Conservation (phyloP, 2,113 vertebrate species). For the Mobula birostris region DNA sequence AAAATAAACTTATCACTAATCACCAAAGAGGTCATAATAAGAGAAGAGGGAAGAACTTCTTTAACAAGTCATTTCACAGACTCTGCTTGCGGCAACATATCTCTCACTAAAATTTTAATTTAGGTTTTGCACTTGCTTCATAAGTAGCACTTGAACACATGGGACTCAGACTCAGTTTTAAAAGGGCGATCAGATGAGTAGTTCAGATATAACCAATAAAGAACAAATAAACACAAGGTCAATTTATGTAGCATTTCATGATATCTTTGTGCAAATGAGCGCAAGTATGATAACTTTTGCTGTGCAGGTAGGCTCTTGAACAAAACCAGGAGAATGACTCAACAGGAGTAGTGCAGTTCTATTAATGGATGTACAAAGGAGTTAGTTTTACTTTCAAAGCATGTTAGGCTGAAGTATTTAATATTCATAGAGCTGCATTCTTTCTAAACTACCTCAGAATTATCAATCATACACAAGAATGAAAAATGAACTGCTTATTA, state of each 20-base stretch:
- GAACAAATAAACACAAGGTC: background rate
- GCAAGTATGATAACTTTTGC: background rate
- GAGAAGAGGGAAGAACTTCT: no score
- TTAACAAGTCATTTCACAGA: background rate
- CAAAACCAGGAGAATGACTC: background rate
- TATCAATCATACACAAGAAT: slow-evolving; percentile 12
- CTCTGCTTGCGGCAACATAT: background rate
- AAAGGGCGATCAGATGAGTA: background rate
- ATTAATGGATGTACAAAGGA: background rate
- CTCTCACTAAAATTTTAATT: background rate
- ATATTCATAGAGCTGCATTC: background rate
- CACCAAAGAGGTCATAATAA: background rate
- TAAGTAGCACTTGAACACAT: background rate
- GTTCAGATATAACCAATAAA: slow-evolving; percentile 14
- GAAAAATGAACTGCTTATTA: slow-evolving; percentile 24
- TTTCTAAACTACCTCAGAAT: background rate
- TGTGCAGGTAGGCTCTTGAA: background rate
- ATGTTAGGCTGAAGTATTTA: background rate
- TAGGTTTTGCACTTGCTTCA: background rate
- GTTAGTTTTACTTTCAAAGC: background rate
- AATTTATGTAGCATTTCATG: background rate
- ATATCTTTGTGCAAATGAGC: background rate
- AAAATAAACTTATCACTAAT: background rate
- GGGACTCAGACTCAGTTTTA: background rate
- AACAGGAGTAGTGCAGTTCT: background rate